Evolutionary conservation across 2,797 vertebrate genomes (phyloP).

Genomic region (Myioborus melanocephalus): DNA sequence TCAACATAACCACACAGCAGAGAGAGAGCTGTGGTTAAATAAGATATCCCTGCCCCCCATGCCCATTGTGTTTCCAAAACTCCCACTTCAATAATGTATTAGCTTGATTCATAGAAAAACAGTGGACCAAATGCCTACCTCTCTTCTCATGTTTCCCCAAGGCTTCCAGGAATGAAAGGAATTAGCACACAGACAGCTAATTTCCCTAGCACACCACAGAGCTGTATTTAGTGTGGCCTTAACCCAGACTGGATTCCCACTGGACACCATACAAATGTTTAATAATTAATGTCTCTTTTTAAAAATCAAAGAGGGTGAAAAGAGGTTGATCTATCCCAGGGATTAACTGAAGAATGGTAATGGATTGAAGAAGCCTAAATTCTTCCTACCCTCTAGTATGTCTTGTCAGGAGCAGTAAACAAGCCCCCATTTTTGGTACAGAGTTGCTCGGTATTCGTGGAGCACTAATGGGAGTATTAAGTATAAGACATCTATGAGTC

Average conservation of each 20-base stretch:
- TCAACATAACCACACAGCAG: neutral
- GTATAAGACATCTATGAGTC: constrained; percentile 36
- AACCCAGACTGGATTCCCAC: constrained; percentile 53
- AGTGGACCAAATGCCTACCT: neutral
- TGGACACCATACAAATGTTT: constrained; percentile 28
- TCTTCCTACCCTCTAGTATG: neutral
- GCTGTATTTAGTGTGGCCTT: constrained; percentile 56
- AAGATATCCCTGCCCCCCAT: neutral
- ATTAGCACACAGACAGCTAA: neutral
- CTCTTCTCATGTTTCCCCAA: constrained; percentile 35
- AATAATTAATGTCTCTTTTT: constrained; percentile 55
- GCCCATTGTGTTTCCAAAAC: neutral
- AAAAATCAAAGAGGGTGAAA: constrained; percentile 50
- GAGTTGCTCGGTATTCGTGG: neutral
- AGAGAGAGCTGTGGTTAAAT: neutral
- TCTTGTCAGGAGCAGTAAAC: constrained; percentile 6
- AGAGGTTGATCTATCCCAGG: constrained; percentile 29
- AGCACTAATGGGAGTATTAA: constrained; percentile 46
- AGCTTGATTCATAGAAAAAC: constrained; percentile 23
- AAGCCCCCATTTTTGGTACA: neutral
- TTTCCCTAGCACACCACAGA: constrained; percentile 37
- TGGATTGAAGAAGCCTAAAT: neutral
- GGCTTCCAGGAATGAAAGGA: constrained; percentile 53
- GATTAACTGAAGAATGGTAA: constrained; percentile 8
- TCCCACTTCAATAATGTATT: neutral